Percentiles rank a stretch among this genome's conserved stretches.
phyloP scores from a whole-genome alignment of 2,888 invertebrate genomes.

The Heliconius aoede region DNA sequence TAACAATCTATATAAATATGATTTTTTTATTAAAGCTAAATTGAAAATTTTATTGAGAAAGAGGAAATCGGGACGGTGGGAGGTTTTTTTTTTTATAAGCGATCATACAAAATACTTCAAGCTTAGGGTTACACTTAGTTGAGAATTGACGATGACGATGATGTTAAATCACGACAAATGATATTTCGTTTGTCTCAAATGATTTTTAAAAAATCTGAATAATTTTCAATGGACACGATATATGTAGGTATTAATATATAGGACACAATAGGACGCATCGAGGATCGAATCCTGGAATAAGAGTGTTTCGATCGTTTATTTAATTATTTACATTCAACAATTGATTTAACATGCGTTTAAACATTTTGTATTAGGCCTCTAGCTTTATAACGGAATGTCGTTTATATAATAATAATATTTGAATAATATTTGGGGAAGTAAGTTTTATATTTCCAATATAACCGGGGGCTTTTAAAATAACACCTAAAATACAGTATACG shows the following conservation, averaged over 20 bases:
- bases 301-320: slow-evolving; percentile 25
- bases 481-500: background rate
- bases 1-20: slow-evolving; percentile 83
- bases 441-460: background rate
- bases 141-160: slow-evolving; percentile 3
- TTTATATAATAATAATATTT: background rate
- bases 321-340: slow-evolving; percentile 42
- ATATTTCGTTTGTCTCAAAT: background rate
- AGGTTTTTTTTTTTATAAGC: slow-evolving; percentile 68
- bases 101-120: slow-evolving; percentile 46
- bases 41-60: slow-evolving; percentile 73
- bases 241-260: slow-evolving; percentile 32
- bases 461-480: background rate
- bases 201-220: background rate
- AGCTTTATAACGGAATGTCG: slow-evolving; percentile 11
- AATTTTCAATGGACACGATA: slow-evolving; percentile 16
- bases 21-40: slow-evolving; percentile 77
- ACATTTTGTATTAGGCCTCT: slow-evolving; percentile 46
- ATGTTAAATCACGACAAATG: background rate
- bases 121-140: slow-evolving; percentile 30
- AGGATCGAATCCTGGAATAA: slow-evolving; percentile 36
- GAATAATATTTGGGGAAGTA: background rate
- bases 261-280: slow-evolving; percentile 39
- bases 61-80: slow-evolving; percentile 83
- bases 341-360: slow-evolving; percentile 29